Base-by-base conservation (phyloP, 2,113 vertebrate genomes). In the Indicator maculatus region DNA sequence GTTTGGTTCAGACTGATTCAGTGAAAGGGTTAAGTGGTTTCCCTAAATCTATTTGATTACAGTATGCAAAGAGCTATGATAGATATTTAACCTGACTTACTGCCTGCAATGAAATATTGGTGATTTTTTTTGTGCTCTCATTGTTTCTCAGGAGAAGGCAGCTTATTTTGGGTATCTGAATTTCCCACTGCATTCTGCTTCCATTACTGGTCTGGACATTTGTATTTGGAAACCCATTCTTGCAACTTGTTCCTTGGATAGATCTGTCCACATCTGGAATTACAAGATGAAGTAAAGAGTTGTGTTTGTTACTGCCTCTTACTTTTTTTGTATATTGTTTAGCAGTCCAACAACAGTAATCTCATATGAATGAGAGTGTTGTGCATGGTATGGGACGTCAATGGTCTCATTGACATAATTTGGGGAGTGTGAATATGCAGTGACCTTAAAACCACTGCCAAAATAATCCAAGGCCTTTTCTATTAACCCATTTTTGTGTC, bases 211-310 rank as follows among this genome's bases (percentile, higher is more conserved):
- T 50, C 97, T 99, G 92, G 98, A 98, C 30, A 80, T 97, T 91
- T 99, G 99, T 93, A 93, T 98, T 71, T 98, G 98, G 80, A 99
- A 99, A 94, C 98, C 99, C 8, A 96, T 99, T 53, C 95, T 99
- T 76, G 99, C 98, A 95, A 99, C 99, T 58, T 98, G 99, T 95
- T 99, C 99, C 55, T 86, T 98, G 95, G 99, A 99, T 96, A 98
- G 93, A 94, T 99, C 99, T 18, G 93, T 99, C 39, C 98, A 98
- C 93, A 98, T 99, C 96, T 99, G 99, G 99, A 99, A 99, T 97
- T 99, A 99, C 3, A 98, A 98, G 74, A 98, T 88, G 3, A 99
- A 98, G 99, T 99, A 98, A 97, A 97, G 61, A 78, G 44, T 50
- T 86, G 27, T 82, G 45, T 79, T 74, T 87, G 24, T 80, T 70